A percentile compares a stretch with the other conserved stretches of the same genome.
Evolutionary conservation across 2,888 invertebrate genomes (phyloP).

Genomic region (Crioceris asparagi): DNA sequence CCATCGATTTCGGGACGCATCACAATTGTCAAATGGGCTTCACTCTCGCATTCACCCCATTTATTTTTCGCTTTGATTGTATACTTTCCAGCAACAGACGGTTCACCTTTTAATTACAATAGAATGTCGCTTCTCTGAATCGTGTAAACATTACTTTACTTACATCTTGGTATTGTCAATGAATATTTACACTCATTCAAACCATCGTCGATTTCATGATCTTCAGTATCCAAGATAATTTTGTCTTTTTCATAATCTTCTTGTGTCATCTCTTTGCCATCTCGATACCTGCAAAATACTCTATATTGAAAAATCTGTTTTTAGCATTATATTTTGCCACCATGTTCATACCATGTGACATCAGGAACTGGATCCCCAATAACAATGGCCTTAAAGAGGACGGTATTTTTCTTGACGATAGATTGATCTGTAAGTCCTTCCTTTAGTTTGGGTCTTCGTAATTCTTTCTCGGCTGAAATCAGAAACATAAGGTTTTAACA

Average conservation of each 20-base stretch:
- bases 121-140: background rate
- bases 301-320: background rate
- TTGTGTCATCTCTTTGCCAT: constrained; percentile 55
- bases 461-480: constrained; percentile 58
- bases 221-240: constrained; percentile 50
- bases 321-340: too few relatives aligned
- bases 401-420: constrained; percentile 58
- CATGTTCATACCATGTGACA: constrained; percentile 62
- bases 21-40: constrained; percentile 66
- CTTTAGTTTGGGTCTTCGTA: constrained; percentile 66
- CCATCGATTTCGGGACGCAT: constrained; percentile 70
- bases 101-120: constrained; percentile 41
- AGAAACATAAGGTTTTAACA: background rate
- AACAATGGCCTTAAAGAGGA: constrained; percentile 59
- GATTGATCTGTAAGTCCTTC: constrained; percentile 56
- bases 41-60: constrained; percentile 63
- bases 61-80: constrained; percentile 70
- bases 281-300: constrained; percentile 46
- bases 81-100: constrained; percentile 74
- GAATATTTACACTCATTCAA: constrained; percentile 73
- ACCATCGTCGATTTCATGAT: constrained; percentile 60
- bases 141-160: too few relatives aligned
- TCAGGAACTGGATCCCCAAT: constrained; percentile 86
- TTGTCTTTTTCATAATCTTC: constrained; percentile 44
- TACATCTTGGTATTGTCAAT: constrained; percentile 63